Evolutionary conservation across 1,140 invertebrate species (phyloP), one percentile per base, ranked within the genome.

Genomic region (Ephestia elutella): DNA sequence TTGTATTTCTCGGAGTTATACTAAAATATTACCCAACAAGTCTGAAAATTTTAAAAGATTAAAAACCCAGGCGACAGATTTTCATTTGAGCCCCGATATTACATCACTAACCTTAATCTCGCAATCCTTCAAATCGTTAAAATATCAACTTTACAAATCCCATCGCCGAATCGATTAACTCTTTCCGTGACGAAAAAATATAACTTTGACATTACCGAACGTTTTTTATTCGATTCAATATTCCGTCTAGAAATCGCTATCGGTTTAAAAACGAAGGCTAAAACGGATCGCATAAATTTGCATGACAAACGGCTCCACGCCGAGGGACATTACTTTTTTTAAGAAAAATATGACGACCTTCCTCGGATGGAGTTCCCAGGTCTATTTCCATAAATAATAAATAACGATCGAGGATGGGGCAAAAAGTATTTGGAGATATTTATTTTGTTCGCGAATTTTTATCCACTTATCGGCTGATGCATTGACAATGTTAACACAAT

Each of bases 351-450:
- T 82, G 82, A 83, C 78, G 76, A 79, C 78, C 78, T 78, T 76
- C 79, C 78, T 70, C 66, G 74, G 71, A 70, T 73, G 80, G 80
- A 82, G 76, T 81, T 79, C 68, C 75, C 78, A 80, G 72, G 72
- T 83, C 80, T 83, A 86, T 83, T 86, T 86, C 82, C 80, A 83
- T 86, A 86, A 86, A 86, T 86, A 86, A 86, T 83, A 86, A 86
- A 86, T 86, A 86, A 86, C 80, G 78, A 82, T 78, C 77, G 80
- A 67, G 77, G 69, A 78, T 72, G 70, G 71, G 70, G 72, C 80
- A 80, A 73, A 80, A 77, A 79, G 79, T 82, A 78, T 82, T 78
- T 75, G 69, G 35, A 59, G 75, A 81, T 81, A 81, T 81, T 84
- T 83, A 83, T 83, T 84, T 73, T 74, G 80, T 78, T 79, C 75